Evolutionary conservation across 2,797 vertebrate species (phyloP), one percentile per base, ranked within the genome.

Genomic region (Menidia menidia): DNA sequence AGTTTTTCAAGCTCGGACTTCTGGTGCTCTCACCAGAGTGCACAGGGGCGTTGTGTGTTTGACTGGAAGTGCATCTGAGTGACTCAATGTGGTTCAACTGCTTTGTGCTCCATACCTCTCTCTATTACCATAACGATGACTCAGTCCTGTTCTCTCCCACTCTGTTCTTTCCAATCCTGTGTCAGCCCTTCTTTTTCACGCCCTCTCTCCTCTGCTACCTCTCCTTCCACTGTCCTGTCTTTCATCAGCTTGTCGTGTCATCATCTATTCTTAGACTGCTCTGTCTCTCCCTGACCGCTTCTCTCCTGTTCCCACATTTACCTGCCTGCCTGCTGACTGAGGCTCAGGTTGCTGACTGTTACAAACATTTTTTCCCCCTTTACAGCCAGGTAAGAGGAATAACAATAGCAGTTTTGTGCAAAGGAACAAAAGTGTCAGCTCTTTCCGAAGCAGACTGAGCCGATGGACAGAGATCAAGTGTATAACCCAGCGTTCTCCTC

Each of bases 91-190:
- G 12, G 65, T 59, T 71, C 42, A 9, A 75, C 64, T 63, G 67
- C 75, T 67, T 57, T 18, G 52, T 18, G 14, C 60, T 83, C 71
- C 19, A 73, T 41, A 60, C 77, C 10, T 7, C 70, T 77, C 75
- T 73, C 64, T 59, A 85, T 90, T 88, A 81, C 75, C 84, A 88
- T 90, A 89, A 82, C 59, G 84, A 91, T 92, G 90, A 93, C 68
- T 92, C 92, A 90, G 89, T 89, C 66, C 50, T 83, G 76, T 82
- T 85, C 82, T 77, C 70, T 61, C 75, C 80, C 60, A 60, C 59
- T 56, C 71, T 31, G 14, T 83, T 75, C 82, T 64, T 77, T 83
- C 77, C 77, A 59, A 74, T 83, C 73, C 80, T 32, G 54, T 81
- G 61, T 71, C 73, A 7, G 64, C 60, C 60, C 59, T 81, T 66